Evolutionary conservation across 1,140 invertebrate species (phyloP).

Genomic region (Gryllus bimaculatus): DNA sequence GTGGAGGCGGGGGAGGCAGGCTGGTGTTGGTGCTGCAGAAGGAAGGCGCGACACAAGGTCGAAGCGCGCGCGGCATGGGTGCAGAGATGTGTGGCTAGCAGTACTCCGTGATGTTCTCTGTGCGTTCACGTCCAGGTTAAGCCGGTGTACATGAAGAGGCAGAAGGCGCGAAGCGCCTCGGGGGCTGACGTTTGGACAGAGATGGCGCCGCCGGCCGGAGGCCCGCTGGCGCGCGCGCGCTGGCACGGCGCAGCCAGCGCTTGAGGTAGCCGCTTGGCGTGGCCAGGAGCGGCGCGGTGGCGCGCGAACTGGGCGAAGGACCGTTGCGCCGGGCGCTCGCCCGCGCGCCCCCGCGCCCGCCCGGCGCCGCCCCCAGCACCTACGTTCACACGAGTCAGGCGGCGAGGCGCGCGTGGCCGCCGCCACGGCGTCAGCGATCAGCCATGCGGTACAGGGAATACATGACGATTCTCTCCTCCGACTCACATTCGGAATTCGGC

Average conservation of each 20-base stretch:
- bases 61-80: constrained; percentile 64
- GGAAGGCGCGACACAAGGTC: constrained; percentile 47
- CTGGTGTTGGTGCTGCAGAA: constrained; percentile 30
- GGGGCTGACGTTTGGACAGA: constrained; percentile 47
- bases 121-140: constrained; percentile 56
- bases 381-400: constrained; percentile 54
- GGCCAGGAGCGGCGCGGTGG: constrained; percentile 45
- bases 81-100: constrained; percentile 62
- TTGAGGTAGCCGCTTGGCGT: constrained; percentile 62
- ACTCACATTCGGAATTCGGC: background rate
- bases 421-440: constrained; percentile 33
- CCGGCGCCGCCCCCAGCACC: constrained; percentile 46
- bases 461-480: constrained; percentile 32
- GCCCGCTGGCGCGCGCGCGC: background rate
- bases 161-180: constrained; percentile 61
- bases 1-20: background rate
- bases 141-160: constrained; percentile 69
- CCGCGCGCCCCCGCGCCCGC: background rate
- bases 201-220: constrained; percentile 30
- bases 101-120: constrained; percentile 59
- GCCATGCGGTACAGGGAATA: constrained; percentile 59
- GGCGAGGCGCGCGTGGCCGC: constrained; percentile 33
- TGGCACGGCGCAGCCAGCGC: constrained; percentile 37
- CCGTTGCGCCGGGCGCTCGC: constrained; percentile 16
- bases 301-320: constrained; percentile 49